Conservation (phyloP, 1,140 invertebrate genomes). For the Nasonia longicornis region DNA sequence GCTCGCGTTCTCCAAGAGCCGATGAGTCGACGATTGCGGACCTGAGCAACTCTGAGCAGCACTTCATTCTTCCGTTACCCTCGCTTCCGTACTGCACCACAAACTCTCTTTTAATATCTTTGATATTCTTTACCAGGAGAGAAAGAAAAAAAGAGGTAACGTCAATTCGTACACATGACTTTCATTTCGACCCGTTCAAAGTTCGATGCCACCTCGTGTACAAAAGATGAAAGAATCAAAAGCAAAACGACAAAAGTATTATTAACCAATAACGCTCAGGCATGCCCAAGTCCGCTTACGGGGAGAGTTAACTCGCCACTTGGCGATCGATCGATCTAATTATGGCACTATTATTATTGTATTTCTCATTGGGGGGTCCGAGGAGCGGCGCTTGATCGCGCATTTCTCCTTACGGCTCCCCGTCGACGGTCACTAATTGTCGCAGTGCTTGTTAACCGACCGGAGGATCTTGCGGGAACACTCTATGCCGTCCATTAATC, state of each 20-base stretch:
- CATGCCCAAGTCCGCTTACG: conserved; percentile 34
- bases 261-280: conserved; percentile 26
- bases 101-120: not conserved
- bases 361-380: conserved; percentile 26
- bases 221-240: not conserved
- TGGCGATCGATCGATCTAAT: conserved; percentile 46
- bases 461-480: conserved; percentile 66
- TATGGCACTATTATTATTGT: conserved; percentile 41
- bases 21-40: conserved; percentile 41
- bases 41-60: conserved; percentile 32
- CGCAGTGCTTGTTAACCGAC: conserved; percentile 50
- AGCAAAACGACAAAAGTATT: not conserved
- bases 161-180: not conserved
- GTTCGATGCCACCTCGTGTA: not conserved
- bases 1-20: conserved; percentile 44
- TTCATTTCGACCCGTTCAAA: not conserved
- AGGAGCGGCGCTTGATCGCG: not conserved
- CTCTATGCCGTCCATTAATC: conserved; percentile 63
- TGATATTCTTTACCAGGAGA: not conserved
- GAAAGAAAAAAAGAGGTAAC: not conserved
- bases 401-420: not conserved
- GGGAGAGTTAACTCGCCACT: conserved; percentile 44
- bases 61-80: not conserved
- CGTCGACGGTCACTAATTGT: conserved; percentile 48
- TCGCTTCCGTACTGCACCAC: not conserved